Base-by-base conservation (phyloP, 2,797 vertebrate genomes). In the Sternarchorhynchus goeldii region DNA sequence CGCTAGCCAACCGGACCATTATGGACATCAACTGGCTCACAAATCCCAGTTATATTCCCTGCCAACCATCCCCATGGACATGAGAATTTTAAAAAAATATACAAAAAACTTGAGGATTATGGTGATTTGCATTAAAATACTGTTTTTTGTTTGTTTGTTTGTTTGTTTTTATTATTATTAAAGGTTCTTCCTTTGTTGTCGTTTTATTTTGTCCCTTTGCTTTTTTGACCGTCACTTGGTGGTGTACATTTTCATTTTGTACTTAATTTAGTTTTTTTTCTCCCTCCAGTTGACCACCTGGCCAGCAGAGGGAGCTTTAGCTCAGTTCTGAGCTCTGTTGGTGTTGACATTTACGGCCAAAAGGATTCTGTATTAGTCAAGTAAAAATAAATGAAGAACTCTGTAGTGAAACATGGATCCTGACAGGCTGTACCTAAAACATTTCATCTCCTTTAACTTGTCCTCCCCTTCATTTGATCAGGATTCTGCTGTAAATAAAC, bases 401-500 rank as follows among this genome's bases (percentile, higher is more conserved):
- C 90, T 94, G 91, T 93, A 91, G 91, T 93, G 90, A 92, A 88
- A 88, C 91, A 85, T 91, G 92, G 90, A 91, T 91, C 89, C 89
- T 89, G 89, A 91, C 84, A 86, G 86, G 83, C 85, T 92, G 86
- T 89, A 88, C 89, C 87, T 89, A 83, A 90, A 91, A 85, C 85
- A 89, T 86, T 86, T 89, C 89, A 84, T 91, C 86, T 88, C 88
- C 86, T 86, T 87, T 90, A 89, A 89, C 87, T 85, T 73, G 79
- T 31, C 76, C 57, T 76, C 69, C 81, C 84, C 82, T 63, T 79
- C 83, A 84, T 85, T 79, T 77, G 85, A 90, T 92, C 90, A 89
- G 91, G 91, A 93, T 90, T 93, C 90, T 92, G 87, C 89, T 94
- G 93, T 94, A 94, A 94, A 94, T 94, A 94, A 94, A 94, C 90